A percentile compares a stretch with the other conserved stretches of the same genome.
phyloP scores from a whole-genome alignment of 2,797 vertebrate species.

The Sparus aurata region DNA sequence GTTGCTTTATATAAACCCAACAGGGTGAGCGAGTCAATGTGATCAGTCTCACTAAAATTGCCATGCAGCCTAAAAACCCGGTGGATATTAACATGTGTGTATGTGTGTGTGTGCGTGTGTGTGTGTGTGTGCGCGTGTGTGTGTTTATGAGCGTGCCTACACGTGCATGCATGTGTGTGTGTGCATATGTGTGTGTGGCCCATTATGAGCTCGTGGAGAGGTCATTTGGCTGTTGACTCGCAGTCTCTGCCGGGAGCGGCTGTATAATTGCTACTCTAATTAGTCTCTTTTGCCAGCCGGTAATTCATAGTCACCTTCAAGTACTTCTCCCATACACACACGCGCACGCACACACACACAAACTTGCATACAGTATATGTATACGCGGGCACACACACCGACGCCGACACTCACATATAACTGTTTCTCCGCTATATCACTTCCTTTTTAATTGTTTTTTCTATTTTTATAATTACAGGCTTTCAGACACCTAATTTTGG shows the following conservation, averaged over 20 bases:
- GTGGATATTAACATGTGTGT: conserved; percentile 29
- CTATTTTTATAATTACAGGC: conserved; percentile 73
- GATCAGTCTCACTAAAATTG: conserved; percentile 55
- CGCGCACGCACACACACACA: conserved; percentile 48
- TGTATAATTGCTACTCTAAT: conserved; percentile 83
- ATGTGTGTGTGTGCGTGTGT: conserved; percentile 11
- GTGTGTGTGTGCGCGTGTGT: conserved; percentile 4
- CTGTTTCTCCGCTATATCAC: conserved; percentile 38
- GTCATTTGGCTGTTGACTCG: conserved; percentile 81
- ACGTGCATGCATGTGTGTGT: not conserved
- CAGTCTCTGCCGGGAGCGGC: conserved; percentile 72
- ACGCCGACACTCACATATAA: conserved; percentile 26
- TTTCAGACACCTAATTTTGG: conserved; percentile 59
- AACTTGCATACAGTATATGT: conserved; percentile 16
- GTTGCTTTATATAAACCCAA: conserved; percentile 33
- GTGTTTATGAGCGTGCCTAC: conserved; percentile 10
- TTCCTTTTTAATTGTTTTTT: conserved; percentile 68
- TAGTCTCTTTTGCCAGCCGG: conserved; percentile 79
- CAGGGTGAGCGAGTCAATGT: conserved; percentile 25
- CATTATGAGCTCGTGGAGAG: conserved; percentile 75
- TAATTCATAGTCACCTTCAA: conserved; percentile 85
- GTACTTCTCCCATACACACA: conserved; percentile 51
- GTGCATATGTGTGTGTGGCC: conserved; percentile 32
- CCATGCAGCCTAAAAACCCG: conserved; percentile 30
- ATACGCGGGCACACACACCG: conserved; percentile 35